These are phyloP conservation scores for Andrena bicolor DNA, from an alignment of 2,888 invertebrate genomes.

Conservation along the genomic window DNA sequence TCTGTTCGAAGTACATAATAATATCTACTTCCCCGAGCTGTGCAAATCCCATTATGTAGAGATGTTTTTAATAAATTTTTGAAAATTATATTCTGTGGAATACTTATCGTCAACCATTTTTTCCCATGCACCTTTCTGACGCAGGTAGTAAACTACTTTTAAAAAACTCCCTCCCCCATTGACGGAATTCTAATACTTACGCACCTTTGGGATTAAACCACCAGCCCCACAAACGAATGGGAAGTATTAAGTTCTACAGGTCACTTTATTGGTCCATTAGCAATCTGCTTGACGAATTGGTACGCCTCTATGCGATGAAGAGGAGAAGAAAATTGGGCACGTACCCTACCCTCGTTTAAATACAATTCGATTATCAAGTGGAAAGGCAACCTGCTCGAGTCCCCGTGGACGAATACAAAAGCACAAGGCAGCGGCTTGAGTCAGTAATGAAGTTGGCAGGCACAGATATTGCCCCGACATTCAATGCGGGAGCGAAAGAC, in stretches of 20 bases:
- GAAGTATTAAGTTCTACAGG: too few relatives aligned
- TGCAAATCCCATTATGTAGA: background rate
- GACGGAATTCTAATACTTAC: too few relatives aligned
- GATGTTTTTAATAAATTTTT: background rate
- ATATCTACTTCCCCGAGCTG: background rate
- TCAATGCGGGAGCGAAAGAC: constrained; percentile 36
- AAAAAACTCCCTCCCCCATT: too few relatives aligned
- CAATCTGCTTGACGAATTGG: too few relatives aligned
- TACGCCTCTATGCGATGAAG: background rate
- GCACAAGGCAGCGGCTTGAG: constrained; percentile 28
- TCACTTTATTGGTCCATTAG: background rate
- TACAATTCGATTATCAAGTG: constrained; percentile 51
- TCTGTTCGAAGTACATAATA: too few relatives aligned
- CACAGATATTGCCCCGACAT: constrained; percentile 45
- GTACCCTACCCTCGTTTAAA: constrained; percentile 19
- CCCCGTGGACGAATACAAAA: constrained; percentile 31
- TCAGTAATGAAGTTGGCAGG: constrained; percentile 55
- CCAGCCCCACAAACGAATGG: too few relatives aligned
- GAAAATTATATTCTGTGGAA: background rate
- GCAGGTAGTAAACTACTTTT: too few relatives aligned
- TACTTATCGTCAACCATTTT: background rate
- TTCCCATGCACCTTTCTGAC: too few relatives aligned
- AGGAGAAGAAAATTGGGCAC: background rate
- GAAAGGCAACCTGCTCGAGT: background rate
- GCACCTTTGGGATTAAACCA: too few relatives aligned